phyloP scores from a whole-genome alignment of 2,888 invertebrate genomes.

The Megalurothrips usitatus region DNA sequence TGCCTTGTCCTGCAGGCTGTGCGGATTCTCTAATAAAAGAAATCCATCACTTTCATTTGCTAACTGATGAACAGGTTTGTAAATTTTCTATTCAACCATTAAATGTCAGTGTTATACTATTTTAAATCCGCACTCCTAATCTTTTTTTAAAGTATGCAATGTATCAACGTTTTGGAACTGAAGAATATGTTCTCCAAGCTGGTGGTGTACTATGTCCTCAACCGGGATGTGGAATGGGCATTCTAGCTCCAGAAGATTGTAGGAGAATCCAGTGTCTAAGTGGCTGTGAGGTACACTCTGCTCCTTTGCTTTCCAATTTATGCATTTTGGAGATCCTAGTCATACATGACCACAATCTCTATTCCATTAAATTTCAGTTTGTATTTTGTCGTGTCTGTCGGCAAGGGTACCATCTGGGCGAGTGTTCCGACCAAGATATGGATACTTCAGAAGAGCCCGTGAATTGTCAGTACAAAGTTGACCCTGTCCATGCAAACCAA shows the following conservation, averaged over 20 bases:
- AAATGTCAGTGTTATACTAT: too few relatives aligned
- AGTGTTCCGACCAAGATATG: constrained; percentile 51
- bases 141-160: constrained; percentile 57
- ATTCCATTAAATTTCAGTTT: constrained; percentile 52
- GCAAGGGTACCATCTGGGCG: constrained; percentile 70
- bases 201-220: constrained; percentile 80
- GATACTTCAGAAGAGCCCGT: constrained; percentile 41
- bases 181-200: constrained; percentile 70
- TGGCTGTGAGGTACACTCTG: constrained; percentile 64
- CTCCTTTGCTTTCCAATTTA: too few relatives aligned
- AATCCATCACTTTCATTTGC: constrained; percentile 72
- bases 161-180: constrained; percentile 76
- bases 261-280: constrained; percentile 64
- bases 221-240: constrained; percentile 79
- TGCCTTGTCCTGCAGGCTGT: constrained; percentile 75
- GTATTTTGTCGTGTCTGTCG: constrained; percentile 73
- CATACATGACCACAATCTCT: constrained; percentile 22
- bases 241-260: constrained; percentile 64
- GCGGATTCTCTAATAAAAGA: constrained; percentile 69
- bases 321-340: too few relatives aligned
- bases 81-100: background rate
- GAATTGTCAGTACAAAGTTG: constrained; percentile 56
- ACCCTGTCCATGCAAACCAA: constrained; percentile 54
- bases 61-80: constrained; percentile 56
- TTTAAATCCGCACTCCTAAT: too few relatives aligned